A percentile compares a stretch with the other conserved stretches of the same genome.
Evolutionary conservation across 1,140 invertebrate genomes (phyloP).

Genomic region (Schlechtendalia chinensis): DNA sequence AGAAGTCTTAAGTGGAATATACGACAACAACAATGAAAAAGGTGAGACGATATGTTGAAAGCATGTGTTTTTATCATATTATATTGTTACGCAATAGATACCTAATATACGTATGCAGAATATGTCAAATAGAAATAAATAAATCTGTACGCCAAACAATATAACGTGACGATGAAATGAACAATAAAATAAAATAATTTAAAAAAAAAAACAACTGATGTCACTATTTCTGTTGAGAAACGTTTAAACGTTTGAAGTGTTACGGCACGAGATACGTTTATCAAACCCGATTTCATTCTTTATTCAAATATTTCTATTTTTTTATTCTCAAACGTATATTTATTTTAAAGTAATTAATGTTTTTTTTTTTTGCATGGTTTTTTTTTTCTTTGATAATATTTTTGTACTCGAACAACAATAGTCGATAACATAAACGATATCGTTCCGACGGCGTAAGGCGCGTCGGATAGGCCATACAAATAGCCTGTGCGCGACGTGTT

Average conservation of each 20-base stretch:
- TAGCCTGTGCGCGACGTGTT: background rate
- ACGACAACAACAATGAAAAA: slow-evolving; percentile 73
- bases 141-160: background rate
- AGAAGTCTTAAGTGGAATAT: slow-evolving; percentile 82
- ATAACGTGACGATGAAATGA: background rate
- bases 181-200: background rate
- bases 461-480: background rate
- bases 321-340: background rate
- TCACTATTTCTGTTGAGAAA: background rate
- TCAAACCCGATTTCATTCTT: no score
- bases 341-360: no score
- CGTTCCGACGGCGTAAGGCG: background rate
- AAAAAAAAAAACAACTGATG: background rate
- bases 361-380: slow-evolving; percentile 6
- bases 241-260: no score
- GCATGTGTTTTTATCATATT: slow-evolving; percentile 18
- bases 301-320: slow-evolving; percentile 25
- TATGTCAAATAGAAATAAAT: slow-evolving; percentile 38
- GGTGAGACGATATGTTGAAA: slow-evolving; percentile 60
- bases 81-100: background rate
- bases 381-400: background rate
- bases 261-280: no score
- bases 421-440: no score
- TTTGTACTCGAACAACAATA: no score
- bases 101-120: no score